A percentile compares a stretch with the other conserved stretches of the same genome.
phyloP scores from a whole-genome alignment of 2,797 vertebrate genomes.

The Argya squamiceps region DNA sequence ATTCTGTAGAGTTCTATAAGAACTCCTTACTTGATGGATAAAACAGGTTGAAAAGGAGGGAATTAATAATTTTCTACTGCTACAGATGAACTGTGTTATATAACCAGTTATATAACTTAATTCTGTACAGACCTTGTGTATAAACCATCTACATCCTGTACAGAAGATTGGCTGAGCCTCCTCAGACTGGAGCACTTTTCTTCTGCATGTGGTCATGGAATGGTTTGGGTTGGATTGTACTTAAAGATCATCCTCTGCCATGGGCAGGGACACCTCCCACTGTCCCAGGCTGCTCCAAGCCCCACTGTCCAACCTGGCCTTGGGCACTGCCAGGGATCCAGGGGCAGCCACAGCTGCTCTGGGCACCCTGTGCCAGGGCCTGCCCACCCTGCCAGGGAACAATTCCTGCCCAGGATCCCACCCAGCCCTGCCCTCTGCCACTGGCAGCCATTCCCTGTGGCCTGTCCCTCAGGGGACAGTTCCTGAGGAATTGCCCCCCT shows the following conservation, averaged over 20 bases:
- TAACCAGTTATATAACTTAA: background rate
- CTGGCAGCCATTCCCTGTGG: background rate
- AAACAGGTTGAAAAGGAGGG: background rate
- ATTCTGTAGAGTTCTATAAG: background rate
- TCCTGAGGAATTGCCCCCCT: background rate
- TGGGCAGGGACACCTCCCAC: background rate
- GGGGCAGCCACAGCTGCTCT: background rate
- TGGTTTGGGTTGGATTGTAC: too few species aligned
- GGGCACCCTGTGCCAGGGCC: background rate
- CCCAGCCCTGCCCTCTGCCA: background rate
- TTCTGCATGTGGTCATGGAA: background rate
- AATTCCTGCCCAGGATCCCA: background rate
- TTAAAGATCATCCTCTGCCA: fast-evolving
- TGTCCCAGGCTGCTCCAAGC: background rate
- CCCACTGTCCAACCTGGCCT: background rate
- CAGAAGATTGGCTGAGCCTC: background rate
- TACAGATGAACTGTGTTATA: background rate
- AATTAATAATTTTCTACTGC: background rate
- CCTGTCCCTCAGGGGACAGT: fast-evolving
- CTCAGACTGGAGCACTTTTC: background rate
- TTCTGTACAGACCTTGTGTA: background rate
- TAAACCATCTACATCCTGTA: background rate
- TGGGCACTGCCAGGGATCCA: background rate
- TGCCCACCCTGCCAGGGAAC: background rate
- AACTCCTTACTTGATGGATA: background rate